These are phyloP conservation scores for Oncorhynchus clarkii DNA, from an alignment of 2,113 vertebrate genomes.

Conservation along the genomic window DNA sequence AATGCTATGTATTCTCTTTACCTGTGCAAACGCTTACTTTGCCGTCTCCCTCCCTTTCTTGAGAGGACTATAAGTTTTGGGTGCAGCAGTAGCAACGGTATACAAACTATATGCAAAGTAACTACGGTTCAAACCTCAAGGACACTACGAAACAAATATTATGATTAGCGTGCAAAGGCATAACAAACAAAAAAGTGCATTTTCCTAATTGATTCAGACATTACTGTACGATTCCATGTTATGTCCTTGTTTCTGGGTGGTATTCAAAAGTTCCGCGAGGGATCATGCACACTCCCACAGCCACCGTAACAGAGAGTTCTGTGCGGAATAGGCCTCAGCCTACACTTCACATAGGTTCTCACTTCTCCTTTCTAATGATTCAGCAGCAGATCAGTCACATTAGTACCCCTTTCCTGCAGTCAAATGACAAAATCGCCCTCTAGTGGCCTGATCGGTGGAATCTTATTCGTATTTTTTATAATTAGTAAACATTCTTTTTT, in stretches of 20 bases:
- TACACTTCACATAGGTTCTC: conserved; percentile 24
- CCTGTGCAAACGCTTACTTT: background rate
- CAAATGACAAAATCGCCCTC: background rate
- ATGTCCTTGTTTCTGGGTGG: too few species aligned
- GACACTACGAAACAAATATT: conserved; percentile 8
- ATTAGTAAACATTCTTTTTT: too few species aligned
- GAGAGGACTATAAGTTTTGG: background rate
- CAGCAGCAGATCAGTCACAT: conserved; percentile 22
- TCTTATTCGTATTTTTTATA: too few species aligned
- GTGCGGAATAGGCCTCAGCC: conserved; percentile 27
- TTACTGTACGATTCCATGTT: too few species aligned
- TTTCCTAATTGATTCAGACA: background rate
- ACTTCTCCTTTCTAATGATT: conserved; percentile 29
- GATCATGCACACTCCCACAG: background rate
- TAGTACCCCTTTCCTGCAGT: background rate
- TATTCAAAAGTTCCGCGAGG: conserved; percentile 11
- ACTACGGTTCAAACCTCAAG: background rate
- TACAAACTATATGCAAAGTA: background rate
- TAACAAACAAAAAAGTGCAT: background rate
- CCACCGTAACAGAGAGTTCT: background rate
- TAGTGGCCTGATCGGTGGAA: too few species aligned
- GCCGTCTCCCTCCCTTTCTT: background rate
- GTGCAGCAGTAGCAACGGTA: background rate
- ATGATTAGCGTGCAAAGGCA: conserved; percentile 5
- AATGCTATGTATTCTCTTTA: background rate